A percentile compares a stretch with the other conserved stretches of the same genome.
phyloP scores from a whole-genome alignment of 2,888 invertebrate species.

The Acleris cristana region DNA sequence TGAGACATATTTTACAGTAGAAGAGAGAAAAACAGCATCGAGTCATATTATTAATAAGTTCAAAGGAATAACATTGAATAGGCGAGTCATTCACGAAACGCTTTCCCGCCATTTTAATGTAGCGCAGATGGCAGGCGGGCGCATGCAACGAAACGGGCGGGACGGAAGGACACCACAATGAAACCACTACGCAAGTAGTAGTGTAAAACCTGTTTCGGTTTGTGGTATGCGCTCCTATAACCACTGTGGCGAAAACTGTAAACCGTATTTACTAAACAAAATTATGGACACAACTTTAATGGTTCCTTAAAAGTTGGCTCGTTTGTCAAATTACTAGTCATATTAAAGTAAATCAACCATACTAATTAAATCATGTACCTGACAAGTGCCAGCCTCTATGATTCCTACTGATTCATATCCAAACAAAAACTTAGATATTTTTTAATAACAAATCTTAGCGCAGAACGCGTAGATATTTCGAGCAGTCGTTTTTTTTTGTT shows the following conservation, averaged over 20 bases:
- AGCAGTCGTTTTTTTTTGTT: slow-evolving; percentile 43
- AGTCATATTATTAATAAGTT: slow-evolving; percentile 2
- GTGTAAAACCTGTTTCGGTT: slow-evolving; percentile 75
- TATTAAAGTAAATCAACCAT: too few relatives aligned
- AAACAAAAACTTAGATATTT: slow-evolving; percentile 7
- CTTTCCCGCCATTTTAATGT: slow-evolving; percentile 64
- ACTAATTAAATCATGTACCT: too few relatives aligned
- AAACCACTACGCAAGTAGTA: slow-evolving; percentile 72
- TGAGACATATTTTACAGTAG: too few relatives aligned
- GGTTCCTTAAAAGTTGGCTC: too few relatives aligned
- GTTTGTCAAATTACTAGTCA: too few relatives aligned
- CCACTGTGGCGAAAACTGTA: slow-evolving; percentile 46
- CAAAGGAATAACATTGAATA: slow-evolving; percentile 16
- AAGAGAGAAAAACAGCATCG: too few relatives aligned
- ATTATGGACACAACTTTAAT: too few relatives aligned
- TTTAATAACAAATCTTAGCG: slow-evolving; percentile 16
- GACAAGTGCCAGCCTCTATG: too few relatives aligned
- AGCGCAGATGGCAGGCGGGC: slow-evolving; percentile 30
- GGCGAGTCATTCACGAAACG: slow-evolving; percentile 23
- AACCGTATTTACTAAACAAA: slow-evolving; percentile 38
- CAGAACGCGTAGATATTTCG: slow-evolving; percentile 18
- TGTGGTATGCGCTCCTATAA: slow-evolving; percentile 67
- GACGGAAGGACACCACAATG: slow-evolving; percentile 61
- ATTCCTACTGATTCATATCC: background rate
- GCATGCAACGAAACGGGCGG: slow-evolving; percentile 51